Conservation (phyloP, 2,888 invertebrate genomes). For the Eurytoma adleriae region DNA sequence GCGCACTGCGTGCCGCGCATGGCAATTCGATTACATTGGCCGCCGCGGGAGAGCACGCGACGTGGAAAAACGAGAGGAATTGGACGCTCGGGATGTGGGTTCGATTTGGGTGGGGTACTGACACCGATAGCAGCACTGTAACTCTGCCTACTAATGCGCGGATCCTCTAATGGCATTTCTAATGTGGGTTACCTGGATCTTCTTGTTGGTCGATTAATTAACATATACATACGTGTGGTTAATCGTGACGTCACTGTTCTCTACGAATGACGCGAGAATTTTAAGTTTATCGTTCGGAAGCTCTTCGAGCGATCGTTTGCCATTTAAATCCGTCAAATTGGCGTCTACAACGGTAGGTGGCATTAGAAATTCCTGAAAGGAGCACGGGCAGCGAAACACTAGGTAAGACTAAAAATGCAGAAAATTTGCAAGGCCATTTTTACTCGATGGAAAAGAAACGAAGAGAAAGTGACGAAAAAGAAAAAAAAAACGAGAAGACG, state of each 20-base stretch:
- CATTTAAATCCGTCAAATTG: too few relatives aligned
- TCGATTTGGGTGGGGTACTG: neutral
- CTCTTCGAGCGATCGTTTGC: too few relatives aligned
- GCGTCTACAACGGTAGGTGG: too few relatives aligned
- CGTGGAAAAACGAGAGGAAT: conserved; percentile 1
- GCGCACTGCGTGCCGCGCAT: conserved; percentile 40
- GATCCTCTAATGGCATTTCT: neutral
- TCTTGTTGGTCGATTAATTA: too few relatives aligned
- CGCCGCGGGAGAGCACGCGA: neutral
- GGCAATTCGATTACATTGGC: neutral
- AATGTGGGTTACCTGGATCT: neutral
- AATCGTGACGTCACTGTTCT: too few relatives aligned
- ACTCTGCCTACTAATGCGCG: neutral
- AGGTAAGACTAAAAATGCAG: neutral
- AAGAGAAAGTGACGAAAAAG: conserved; percentile 35
- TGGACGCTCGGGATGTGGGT: neutral
- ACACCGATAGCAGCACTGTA: neutral
- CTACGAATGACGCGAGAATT: too few relatives aligned
- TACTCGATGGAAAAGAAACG: neutral
- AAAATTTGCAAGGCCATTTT: neutral
- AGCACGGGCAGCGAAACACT: too few relatives aligned
- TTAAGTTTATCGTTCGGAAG: too few relatives aligned
- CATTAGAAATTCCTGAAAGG: too few relatives aligned
- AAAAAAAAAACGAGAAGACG: neutral
- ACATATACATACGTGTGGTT: too few relatives aligned